phyloP scores from a whole-genome alignment of 2,888 invertebrate genomes.

The Aphrophora alni region DNA sequence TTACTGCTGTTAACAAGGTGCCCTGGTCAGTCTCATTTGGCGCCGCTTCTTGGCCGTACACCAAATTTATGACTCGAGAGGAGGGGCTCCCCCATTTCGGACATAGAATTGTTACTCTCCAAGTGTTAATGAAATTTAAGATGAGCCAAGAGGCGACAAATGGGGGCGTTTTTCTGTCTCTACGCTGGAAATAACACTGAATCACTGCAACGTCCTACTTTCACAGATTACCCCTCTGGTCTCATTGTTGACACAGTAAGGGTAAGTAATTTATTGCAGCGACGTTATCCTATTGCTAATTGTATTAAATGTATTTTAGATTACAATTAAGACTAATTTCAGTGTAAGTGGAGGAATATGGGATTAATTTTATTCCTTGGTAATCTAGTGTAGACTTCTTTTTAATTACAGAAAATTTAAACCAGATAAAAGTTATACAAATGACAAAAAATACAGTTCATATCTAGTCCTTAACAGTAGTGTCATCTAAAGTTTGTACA shows the following conservation, averaged over 20 bases:
- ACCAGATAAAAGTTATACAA: too few species aligned
- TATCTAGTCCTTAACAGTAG: too few species aligned
- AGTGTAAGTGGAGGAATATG: too few species aligned
- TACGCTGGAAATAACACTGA: neutral
- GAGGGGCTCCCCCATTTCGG: too few species aligned
- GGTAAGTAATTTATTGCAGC: neutral
- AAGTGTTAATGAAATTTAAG: conserved; percentile 37
- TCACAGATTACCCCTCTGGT: neutral
- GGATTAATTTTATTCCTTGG: too few species aligned
- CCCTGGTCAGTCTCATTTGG: conserved; percentile 17
- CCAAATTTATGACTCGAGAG: conserved; percentile 19
- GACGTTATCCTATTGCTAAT: neutral
- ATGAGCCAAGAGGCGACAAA: conserved; percentile 35
- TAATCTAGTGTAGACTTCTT: too few species aligned
- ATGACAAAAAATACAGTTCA: too few species aligned
- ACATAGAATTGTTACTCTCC: neutral
- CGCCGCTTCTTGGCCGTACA: conserved; percentile 26
- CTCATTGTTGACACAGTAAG: neutral
- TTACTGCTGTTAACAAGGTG: neutral
- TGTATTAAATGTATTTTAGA: neutral
- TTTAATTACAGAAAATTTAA: too few species aligned
- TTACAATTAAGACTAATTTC: neutral
- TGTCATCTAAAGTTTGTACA: too few species aligned
- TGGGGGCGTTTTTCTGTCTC: conserved; percentile 6
- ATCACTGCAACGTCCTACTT: neutral